Evolutionary conservation across 30 jellyfish, hydroid and myxozoan species (phyloP).

Genomic region (Rhopilema esculentum): DNA sequence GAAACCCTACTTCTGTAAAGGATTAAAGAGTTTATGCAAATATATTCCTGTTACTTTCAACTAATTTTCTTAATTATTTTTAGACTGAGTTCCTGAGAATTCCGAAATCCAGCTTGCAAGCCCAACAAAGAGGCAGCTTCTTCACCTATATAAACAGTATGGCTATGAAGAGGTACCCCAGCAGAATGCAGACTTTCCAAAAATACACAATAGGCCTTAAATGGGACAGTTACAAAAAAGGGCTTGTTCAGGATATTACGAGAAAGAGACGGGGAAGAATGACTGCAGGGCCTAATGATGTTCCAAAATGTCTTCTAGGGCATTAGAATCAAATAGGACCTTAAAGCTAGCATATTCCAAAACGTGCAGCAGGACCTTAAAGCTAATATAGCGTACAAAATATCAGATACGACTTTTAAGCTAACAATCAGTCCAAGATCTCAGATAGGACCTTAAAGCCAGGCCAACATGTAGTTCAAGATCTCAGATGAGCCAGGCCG

Average conservation of each 20-base stretch:
- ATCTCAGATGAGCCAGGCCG: no score
- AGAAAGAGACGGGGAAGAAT: slow-evolving; percentile 32
- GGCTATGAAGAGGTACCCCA: slow-evolving; percentile 67
- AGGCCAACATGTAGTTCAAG: no score
- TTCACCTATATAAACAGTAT: slow-evolving; percentile 17
- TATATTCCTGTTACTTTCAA: no score
- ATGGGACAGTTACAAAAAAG: slow-evolving; percentile 73
- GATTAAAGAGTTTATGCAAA: no score
- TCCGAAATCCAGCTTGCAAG: slow-evolving; percentile 37
- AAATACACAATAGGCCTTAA: slow-evolving; percentile 44
- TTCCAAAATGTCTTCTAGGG: slow-evolving; percentile 44
- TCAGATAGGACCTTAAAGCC: not conserved
- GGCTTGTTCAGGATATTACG: slow-evolving; percentile 58
- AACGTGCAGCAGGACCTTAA: not conserved
- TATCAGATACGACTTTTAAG: not conserved
- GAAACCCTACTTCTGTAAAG: no score
- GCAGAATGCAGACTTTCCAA: slow-evolving; percentile 59
- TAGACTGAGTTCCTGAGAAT: slow-evolving; percentile 52
- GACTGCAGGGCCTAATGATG: slow-evolving; percentile 54
- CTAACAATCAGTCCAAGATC: not conserved
- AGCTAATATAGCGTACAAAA: not conserved
- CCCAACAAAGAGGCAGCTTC: slow-evolving; percentile 57
- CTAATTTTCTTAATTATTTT: not conserved
- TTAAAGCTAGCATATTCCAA: not conserved
- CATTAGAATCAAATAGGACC: no score